A percentile compares a stretch with the other conserved stretches of the same genome.
phyloP scores from a whole-genome alignment of 2,113 vertebrate species.

The Lonchura striata region DNA sequence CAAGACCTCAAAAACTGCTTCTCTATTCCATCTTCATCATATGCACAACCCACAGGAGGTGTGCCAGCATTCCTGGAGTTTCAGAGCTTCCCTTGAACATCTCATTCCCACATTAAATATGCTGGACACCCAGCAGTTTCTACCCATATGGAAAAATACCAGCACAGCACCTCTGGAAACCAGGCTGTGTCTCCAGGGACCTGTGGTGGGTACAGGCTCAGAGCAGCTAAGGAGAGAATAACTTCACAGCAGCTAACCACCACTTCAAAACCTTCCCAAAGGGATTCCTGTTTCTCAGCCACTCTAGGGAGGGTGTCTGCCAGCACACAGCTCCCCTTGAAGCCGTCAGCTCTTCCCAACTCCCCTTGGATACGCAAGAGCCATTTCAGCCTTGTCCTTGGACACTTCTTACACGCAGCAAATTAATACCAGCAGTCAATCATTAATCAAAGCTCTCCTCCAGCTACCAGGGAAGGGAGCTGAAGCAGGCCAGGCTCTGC shows the following conservation, averaged over 20 bases:
- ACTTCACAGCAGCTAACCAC: background rate
- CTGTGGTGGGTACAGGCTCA: background rate
- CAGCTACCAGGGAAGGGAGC: background rate
- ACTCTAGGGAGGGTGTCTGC: background rate
- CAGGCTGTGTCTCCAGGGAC: background rate
- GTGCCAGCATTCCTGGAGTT: background rate
- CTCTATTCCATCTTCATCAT: background rate
- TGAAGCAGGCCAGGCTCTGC: slow-evolving; percentile 22
- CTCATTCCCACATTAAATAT: background rate
- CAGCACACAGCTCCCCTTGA: background rate
- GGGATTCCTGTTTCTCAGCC: background rate
- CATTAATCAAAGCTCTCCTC: slow-evolving; percentile 30
- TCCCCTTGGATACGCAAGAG: background rate
- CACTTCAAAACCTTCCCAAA: background rate
- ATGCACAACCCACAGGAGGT: background rate
- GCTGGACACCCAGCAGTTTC: background rate
- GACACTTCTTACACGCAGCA: slow-evolving; percentile 1
- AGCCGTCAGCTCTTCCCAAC: background rate
- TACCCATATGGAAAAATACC: background rate
- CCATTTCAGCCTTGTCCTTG: slow-evolving; percentile 33
- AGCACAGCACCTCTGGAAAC: background rate
- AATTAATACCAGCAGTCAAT: slow-evolving; percentile 37
- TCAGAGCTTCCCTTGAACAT: background rate
- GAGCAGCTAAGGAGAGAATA: background rate
- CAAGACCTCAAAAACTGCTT: background rate